phyloP scores from a whole-genome alignment of 2,113 vertebrate genomes.

The Desmodus rotundus region DNA sequence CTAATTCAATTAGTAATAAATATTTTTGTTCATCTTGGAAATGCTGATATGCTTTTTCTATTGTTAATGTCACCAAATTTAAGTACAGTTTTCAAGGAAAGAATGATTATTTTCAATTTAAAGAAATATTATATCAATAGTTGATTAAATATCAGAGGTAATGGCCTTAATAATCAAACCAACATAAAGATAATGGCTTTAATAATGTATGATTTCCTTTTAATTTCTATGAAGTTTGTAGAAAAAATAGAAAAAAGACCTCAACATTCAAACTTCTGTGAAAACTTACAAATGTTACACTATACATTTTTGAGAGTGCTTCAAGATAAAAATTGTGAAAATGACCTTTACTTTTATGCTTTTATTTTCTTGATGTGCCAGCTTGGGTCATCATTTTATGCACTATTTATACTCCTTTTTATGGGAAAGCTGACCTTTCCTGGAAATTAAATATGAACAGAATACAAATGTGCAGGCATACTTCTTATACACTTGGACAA shows the following conservation, averaged over 20 bases:
- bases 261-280: background rate
- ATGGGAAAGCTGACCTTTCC: constrained; percentile 73
- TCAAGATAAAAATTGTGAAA: constrained; percentile 69
- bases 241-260: background rate
- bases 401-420: constrained; percentile 74
- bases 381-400: constrained; percentile 71
- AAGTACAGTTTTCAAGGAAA: background rate
- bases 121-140: background rate
- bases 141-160: background rate
- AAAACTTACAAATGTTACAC: constrained; percentile 46
- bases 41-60: background rate
- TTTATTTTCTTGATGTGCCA: constrained; percentile 70
- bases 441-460: constrained; percentile 63
- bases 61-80: background rate
- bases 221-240: background rate
- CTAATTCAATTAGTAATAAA: background rate
- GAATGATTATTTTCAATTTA: background rate
- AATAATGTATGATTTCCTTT: background rate
- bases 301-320: constrained; percentile 47
- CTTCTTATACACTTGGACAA: constrained; percentile 35
- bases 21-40: background rate
- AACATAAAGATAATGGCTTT: background rate
- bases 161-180: background rate
- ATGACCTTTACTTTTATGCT: constrained; percentile 71
- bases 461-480: constrained; percentile 67